Percentiles rank a stretch among this genome's conserved stretches.
Evolutionary conservation across 2,797 vertebrate genomes (phyloP).

Genomic region (Lacerta bilineata): DNA sequence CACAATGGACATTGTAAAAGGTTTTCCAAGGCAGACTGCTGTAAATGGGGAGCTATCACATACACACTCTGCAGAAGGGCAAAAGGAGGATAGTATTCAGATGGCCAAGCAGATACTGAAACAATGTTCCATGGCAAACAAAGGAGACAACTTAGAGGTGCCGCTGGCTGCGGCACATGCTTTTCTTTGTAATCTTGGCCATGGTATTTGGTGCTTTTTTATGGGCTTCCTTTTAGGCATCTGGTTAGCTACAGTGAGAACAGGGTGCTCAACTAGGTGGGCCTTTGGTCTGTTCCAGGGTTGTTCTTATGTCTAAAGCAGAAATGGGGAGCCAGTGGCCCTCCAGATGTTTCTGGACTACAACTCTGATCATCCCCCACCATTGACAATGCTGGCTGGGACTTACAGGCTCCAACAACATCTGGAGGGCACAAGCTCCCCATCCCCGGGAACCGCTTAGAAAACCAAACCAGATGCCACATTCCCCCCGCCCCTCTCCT

Average conservation of each 20-base stretch:
- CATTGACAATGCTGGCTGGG: background rate
- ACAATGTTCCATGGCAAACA: background rate
- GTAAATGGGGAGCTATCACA: constrained; percentile 40
- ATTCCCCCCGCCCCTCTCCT: background rate
- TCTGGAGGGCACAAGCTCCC: background rate
- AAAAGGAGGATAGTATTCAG: constrained; percentile 18
- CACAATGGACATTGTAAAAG: constrained; percentile 64
- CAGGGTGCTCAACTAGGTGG: too few species aligned
- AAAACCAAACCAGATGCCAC: background rate
- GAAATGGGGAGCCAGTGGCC: background rate
- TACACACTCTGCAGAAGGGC: constrained; percentile 21
- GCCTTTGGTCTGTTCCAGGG: too few species aligned
- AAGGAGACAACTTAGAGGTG: background rate
- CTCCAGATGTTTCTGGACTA: background rate
- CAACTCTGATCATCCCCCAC: background rate
- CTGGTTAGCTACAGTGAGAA: too few species aligned
- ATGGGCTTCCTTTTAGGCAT: too few species aligned
- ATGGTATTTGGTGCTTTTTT: too few species aligned
- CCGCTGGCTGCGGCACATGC: background rate
- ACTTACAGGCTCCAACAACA: background rate
- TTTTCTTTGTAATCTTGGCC: background rate
- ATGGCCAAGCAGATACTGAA: background rate
- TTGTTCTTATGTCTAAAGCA: background rate
- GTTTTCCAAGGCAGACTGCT: constrained; percentile 42
- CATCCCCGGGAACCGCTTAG: background rate